Conservation (phyloP, 2,113 vertebrate genomes). For the Rhea americana region DNA sequence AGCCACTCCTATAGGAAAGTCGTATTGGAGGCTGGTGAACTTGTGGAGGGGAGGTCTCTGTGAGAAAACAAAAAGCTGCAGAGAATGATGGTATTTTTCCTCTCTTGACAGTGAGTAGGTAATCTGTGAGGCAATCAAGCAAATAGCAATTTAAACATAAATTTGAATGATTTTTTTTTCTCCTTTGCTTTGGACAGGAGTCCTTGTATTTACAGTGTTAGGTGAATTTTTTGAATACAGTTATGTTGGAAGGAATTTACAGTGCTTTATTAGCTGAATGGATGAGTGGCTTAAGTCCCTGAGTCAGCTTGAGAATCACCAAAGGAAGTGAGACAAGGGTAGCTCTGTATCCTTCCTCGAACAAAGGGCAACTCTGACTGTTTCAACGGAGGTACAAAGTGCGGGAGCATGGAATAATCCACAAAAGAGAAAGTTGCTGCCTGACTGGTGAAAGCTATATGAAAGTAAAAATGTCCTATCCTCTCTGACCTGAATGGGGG, state of each 20-base stretch:
- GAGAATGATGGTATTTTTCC: neutral
- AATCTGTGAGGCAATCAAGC: conserved; percentile 41
- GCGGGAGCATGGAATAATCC: conserved; percentile 21
- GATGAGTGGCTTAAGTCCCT: conserved; percentile 34
- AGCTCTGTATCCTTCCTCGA: conserved; percentile 32
- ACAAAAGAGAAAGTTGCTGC: neutral
- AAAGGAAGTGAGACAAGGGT: conserved; percentile 39
- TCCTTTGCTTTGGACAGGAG: conserved; percentile 31
- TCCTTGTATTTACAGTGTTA: conserved; percentile 47
- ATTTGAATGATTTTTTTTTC: conserved; percentile 48
- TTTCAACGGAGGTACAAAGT: conserved; percentile 47
- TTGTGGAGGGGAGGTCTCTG: neutral
- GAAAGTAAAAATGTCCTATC: neutral
- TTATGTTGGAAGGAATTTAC: neutral
- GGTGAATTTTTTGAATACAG: conserved; percentile 29
- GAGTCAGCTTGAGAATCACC: conserved; percentile 48
- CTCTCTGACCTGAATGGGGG: neutral
- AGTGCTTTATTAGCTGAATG: conserved; percentile 14
- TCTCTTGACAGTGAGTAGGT: neutral
- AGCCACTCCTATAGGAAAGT: neutral
- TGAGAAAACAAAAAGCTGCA: neutral
- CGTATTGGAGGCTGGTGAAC: neutral
- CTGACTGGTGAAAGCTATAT: neutral
- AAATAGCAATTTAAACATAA: conserved; percentile 18
- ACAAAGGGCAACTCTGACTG: neutral